Conservation (phyloP, 2,888 invertebrate species). For the Nezara viridula region DNA sequence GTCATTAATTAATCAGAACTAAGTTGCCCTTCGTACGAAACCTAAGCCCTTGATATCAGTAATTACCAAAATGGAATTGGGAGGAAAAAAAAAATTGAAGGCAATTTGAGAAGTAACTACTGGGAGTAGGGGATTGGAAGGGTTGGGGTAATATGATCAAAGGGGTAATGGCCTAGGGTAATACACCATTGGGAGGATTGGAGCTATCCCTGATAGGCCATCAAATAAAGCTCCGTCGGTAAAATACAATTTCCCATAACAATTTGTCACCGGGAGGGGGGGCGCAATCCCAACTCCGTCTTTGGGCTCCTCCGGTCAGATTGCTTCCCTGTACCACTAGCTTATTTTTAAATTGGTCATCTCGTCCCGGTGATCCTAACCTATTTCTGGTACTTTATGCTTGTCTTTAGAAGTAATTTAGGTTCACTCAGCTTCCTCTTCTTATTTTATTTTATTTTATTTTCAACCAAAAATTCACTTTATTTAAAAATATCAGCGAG, state of each 20-base stretch:
- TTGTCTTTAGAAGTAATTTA: slow-evolving; percentile 27
- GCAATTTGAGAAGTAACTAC: slow-evolving; percentile 48
- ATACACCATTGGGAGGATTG: slow-evolving; percentile 57
- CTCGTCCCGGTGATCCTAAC: slow-evolving; percentile 24
- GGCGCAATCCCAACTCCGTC: slow-evolving; percentile 19
- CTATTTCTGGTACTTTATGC: slow-evolving; percentile 19
- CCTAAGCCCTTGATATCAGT: background rate
- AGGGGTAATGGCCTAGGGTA: slow-evolving; percentile 55
- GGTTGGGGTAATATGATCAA: slow-evolving; percentile 52
- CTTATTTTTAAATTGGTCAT: slow-evolving; percentile 49
- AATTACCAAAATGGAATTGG: slow-evolving; percentile 26
- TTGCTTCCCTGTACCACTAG: slow-evolving; percentile 40
- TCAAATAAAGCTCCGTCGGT: slow-evolving; percentile 56
- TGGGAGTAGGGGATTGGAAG: slow-evolving; percentile 45
- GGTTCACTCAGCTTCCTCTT: background rate
- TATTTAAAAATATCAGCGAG: background rate
- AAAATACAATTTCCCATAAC: slow-evolving; percentile 59
- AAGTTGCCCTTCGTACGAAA: background rate
- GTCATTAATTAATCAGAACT: slow-evolving; percentile 15
- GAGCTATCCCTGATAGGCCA: slow-evolving; percentile 55
- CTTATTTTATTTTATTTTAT: background rate
- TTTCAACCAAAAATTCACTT: background rate
- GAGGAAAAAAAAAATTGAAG: slow-evolving; percentile 33
- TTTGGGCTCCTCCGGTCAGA: slow-evolving; percentile 44
- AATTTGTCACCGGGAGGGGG: slow-evolving; percentile 52